A percentile compares a stretch with the other conserved stretches of the same genome.
Conservation (phyloP, 1,140 invertebrate species). For the Drosophila grimshawi region DNA sequence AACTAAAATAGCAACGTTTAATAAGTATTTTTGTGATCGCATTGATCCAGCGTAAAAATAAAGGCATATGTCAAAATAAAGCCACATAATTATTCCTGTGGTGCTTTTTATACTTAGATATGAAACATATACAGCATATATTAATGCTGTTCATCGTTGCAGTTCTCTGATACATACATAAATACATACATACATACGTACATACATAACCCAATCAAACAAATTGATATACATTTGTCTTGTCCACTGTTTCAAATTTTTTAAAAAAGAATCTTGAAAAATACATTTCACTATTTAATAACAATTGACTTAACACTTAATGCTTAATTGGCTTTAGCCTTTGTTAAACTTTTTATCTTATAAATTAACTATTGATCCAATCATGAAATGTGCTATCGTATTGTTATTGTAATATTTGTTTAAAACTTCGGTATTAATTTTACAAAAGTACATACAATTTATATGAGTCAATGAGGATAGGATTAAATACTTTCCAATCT, state of each 20-base stretch:
- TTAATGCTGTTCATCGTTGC: too few species aligned
- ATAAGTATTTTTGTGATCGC: too few species aligned
- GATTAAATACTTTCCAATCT: conserved; percentile 1
- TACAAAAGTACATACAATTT: conserved; percentile 13
- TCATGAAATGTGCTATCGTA: conserved; percentile 55
- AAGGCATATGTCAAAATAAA: too few species aligned
- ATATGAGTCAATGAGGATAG: conserved; percentile 1
- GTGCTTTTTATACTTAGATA: too few species aligned
- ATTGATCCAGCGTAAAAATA: too few species aligned
- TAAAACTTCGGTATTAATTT: conserved; percentile 55
- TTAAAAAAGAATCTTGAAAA: not conserved
- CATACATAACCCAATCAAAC: not conserved
- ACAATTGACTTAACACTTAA: conserved; percentile 19
- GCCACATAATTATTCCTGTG: too few species aligned
- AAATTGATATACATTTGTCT: not conserved
- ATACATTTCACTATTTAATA: conserved; percentile 14
- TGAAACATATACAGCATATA: too few species aligned
- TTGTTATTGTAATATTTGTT: conserved; percentile 69
- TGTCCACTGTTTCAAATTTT: not conserved
- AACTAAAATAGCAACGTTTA: too few species aligned
- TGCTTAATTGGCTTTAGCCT: conserved; percentile 54
- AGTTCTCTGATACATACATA: too few species aligned
- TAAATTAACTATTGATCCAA: conserved; percentile 55
- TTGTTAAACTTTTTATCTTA: conserved; percentile 40
- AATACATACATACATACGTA: too few species aligned